Base-by-base conservation (phyloP, 2,797 vertebrate species). In the Melanotaenia pygmaea region DNA sequence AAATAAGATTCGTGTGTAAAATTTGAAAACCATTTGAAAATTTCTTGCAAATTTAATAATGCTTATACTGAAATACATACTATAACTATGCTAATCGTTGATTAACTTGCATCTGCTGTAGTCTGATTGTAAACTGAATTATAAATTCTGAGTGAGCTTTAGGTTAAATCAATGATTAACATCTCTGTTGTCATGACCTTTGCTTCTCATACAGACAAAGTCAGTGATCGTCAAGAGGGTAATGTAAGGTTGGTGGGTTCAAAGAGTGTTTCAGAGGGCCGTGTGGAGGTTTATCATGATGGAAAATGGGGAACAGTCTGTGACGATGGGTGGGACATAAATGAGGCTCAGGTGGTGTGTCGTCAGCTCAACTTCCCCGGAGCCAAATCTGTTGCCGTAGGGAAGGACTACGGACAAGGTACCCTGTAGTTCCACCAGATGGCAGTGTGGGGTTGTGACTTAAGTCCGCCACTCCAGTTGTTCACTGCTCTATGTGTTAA, bases 301-400 rank as follows among this genome's bases (percentile, higher is more conserved):
- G 89, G 91, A 1, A 34, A 69, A 64, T 95, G 94, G 93, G 94
- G 94, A 13, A 93, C 94, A 0, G 90, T 94, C 64, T 95, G 94
- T 68, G 93, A 94, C 9, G 93, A 94, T 8, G 76, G 58, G 18
- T 95, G 92, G 93, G 92, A 86, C 47, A 32, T 91, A 45, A 22
- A 61, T 1, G 90, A 94, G 37, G 91, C 93, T 0, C 77, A 72
- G 56, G 92, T 94, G 72, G 92, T 94, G 72, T 94, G 94, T 80
- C 89, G 86, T 18, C 93, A 95, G 79, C 90, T 95, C 70, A 78
- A 79, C 22, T 95, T 92, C 67, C 80, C 70, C 1, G 80, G 84
- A 13, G 94, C 90, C 18, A 70, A 67, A 59, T 79, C 85, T 16
- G 76, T 86, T 4, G 61, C 76, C 14, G 0, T n/a, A 5, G 91